Evolutionary conservation across 2,797 vertebrate genomes (phyloP).

Genomic region (Scomberomorus guttatus): DNA sequence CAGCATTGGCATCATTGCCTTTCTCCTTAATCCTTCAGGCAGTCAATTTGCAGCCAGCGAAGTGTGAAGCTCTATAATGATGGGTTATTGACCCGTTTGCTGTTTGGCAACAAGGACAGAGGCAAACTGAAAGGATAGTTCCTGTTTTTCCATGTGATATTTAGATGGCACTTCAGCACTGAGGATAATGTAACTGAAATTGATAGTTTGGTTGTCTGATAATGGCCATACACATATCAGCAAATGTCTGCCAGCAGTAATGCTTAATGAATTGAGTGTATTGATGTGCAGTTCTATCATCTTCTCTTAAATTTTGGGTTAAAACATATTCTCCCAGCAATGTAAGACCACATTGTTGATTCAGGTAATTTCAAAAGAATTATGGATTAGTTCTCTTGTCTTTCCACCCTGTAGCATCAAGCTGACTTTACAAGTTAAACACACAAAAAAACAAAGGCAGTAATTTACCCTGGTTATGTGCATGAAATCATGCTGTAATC

Average conservation of each 20-base stretch:
- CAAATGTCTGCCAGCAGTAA: constrained; percentile 9
- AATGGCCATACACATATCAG: constrained; percentile 29
- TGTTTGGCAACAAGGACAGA: constrained; percentile 81
- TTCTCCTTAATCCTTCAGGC: constrained; percentile 89
- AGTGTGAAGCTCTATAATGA: constrained; percentile 89
- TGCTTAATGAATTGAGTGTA: constrained; percentile 1
- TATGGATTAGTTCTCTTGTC: constrained; percentile 3
- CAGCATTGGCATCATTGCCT: constrained; percentile 81
- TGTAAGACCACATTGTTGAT: constrained; percentile 1
- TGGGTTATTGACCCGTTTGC: constrained; percentile 90
- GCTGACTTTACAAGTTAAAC: constrained; percentile 4
- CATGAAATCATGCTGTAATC: constrained; percentile 48
- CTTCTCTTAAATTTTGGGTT: constrained; percentile 5
- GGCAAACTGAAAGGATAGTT: constrained; percentile 76
- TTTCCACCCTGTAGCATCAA: background rate
- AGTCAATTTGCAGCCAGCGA: constrained; percentile 87
- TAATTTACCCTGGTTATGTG: constrained; percentile 51
- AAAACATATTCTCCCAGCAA: background rate
- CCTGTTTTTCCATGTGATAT: constrained; percentile 69
- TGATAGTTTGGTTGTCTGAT: constrained; percentile 42
- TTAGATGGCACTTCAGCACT: constrained; percentile 56
- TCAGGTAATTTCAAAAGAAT: constrained; percentile 14
- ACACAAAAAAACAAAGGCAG: constrained; percentile 35
- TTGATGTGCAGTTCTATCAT: background rate
- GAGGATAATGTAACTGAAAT: constrained; percentile 54